phyloP scores from a whole-genome alignment of 2,888 invertebrate species.

The Acanthoscelides obtectus region DNA sequence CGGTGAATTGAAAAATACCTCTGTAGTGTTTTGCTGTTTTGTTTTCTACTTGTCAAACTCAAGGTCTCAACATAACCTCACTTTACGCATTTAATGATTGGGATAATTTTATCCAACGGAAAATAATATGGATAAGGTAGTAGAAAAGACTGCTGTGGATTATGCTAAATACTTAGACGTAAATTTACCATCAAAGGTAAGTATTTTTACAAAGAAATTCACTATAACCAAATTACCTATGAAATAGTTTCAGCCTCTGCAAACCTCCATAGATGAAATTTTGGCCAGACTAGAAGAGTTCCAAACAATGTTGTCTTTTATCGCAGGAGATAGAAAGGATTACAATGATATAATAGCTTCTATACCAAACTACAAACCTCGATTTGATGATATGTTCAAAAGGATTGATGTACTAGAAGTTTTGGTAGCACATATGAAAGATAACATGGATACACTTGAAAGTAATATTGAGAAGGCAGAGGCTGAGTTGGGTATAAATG shows the following conservation, averaged over 20 bases:
- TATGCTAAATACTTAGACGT: constrained; percentile 11
- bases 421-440: constrained; percentile 30
- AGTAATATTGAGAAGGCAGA: constrained; percentile 33
- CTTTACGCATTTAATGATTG: too few species aligned
- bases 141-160: constrained; percentile 10
- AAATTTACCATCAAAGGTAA: constrained; percentile 12
- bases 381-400: constrained; percentile 29
- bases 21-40: too few species aligned
- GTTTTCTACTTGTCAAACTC: too few species aligned
- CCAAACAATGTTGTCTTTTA: constrained; percentile 33
- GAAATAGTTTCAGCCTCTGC: constrained; percentile 29
- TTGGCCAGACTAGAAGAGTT: constrained; percentile 36
- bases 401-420: constrained; percentile 33
- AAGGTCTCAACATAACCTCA: too few species aligned
- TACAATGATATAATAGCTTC: constrained; percentile 28
- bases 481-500: constrained; percentile 24
- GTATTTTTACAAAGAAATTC: too few species aligned
- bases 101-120: too few species aligned
- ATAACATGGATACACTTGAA: constrained; percentile 31
- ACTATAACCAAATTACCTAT: too few species aligned
- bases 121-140: constrained; percentile 7
- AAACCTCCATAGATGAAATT: constrained; percentile 32
- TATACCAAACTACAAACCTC: constrained; percentile 23
- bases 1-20: too few species aligned
- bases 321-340: constrained; percentile 30